Evolutionary conservation across 2,797 vertebrate genomes (phyloP), one percentile per base, ranked within the genome.

Genomic region (Sebastiscus albofasciatus): DNA sequence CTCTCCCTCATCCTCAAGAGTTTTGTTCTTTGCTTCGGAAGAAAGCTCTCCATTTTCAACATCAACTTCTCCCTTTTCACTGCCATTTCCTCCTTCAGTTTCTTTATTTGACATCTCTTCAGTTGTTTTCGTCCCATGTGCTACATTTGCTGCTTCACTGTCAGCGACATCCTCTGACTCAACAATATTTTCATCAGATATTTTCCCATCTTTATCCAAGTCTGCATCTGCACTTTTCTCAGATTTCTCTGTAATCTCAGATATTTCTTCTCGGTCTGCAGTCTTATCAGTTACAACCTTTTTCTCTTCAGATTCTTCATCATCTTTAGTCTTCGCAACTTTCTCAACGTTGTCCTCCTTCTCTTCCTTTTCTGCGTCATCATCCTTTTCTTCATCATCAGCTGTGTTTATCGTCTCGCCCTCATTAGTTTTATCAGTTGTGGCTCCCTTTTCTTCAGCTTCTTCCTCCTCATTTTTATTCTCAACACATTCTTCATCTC

Each of bases 21-120:
- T 5, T 46, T 74, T 62, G 4, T 13, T 72, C 36, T 84, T 81
- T 12, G 6, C 55, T 78, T 0, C 58, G 0, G 64, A 6, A 24
- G 83, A 89, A 55, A 75, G 80, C 34, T 94, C 94, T 39, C 85
- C 77, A 22, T 90, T 90, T 87, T 87, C 92, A 70, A 66, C 77
- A 65, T 90, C 84, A 8, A 86, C 52, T 18, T 90, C 76, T 54
- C 34, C 79, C 5, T 74, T 87, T 64, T 86, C 78, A 58, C 46
- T 39, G 3, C 22, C 36, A 11, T 36, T 65, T 12, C 16, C 36
- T 55, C 13, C 56, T 59, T 83, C 64, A n/a, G 36, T 42, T 18
- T 74, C 69, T 68, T 77, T 36, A 12, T 42, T 55, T 16, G 13
- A 26, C 81, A 14, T 52, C 72, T 52, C 72, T 16, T 85, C 82